These are phyloP conservation scores for Macroramphosus scolopax DNA, from an alignment of 2,797 vertebrate genomes.

Conservation along the genomic window DNA sequence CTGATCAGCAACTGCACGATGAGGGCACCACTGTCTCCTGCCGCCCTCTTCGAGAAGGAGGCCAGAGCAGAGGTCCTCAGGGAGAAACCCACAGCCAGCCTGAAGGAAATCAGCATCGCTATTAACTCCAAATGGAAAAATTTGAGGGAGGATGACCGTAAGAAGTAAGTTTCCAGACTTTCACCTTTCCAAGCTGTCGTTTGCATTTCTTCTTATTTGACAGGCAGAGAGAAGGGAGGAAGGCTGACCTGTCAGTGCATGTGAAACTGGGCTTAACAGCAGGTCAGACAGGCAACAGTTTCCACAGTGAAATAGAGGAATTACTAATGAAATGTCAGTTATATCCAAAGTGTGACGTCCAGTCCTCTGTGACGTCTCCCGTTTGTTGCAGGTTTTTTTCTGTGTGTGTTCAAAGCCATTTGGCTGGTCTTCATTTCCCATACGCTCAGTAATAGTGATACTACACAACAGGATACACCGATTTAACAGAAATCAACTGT, in stretches of 20 bases:
- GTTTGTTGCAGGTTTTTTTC: too few species aligned
- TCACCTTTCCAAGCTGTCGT: conserved; percentile 70
- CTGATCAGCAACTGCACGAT: conserved; percentile 84
- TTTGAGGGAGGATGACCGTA: conserved; percentile 83
- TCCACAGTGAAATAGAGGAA: too few species aligned
- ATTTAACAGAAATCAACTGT: not conserved
- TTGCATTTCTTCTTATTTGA: conserved; percentile 79
- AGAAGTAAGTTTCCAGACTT: conserved; percentile 89
- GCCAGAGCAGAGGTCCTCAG: conserved; percentile 77
- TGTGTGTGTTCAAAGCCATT: too few species aligned
- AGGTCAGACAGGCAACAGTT: conserved; percentile 54
- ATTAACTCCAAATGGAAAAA: conserved; percentile 87
- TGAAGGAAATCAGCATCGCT: conserved; percentile 80
- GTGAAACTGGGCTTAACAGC: conserved; percentile 70
- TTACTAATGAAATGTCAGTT: too few species aligned
- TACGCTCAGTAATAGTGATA: too few species aligned
- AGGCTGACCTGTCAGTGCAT: conserved; percentile 62
- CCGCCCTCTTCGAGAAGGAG: conserved; percentile 85
- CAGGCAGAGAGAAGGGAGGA: conserved; percentile 42
- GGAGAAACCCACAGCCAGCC: conserved; percentile 81
- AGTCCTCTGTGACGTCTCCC: too few species aligned
- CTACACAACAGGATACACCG: not conserved
- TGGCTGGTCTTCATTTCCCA: too few species aligned
- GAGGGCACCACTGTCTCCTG: conserved; percentile 84
- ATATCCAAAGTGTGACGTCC: conserved; percentile 52